Conservation (phyloP, 2,888 invertebrate species). For the Mongoloraphidia duomilia region DNA sequence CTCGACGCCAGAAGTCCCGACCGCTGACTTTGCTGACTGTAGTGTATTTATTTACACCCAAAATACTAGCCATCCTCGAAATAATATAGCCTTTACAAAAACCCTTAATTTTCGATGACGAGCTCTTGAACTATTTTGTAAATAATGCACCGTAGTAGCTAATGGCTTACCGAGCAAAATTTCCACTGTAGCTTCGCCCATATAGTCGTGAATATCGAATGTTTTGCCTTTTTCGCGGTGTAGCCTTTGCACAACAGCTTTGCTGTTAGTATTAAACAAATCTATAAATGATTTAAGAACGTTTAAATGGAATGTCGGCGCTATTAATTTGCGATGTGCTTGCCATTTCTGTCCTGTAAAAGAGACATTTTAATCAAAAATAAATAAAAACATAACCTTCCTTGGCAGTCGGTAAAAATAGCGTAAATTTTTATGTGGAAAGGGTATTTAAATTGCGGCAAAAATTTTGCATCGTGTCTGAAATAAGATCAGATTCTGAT, state of each 20-base stretch:
- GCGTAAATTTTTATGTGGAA: no score
- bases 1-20: no score
- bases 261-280: slow-evolving; percentile 33
- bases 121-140: no score
- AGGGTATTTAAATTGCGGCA: no score
- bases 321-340: slow-evolving; percentile 35
- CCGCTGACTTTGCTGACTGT: no score
- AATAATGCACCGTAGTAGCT: background rate
- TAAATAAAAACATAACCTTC: background rate
- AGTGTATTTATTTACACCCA: no score
- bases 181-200: slow-evolving; percentile 35
- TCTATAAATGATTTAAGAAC: slow-evolving; percentile 38
- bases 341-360: slow-evolving; percentile 34
- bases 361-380: background rate
- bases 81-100: no score
- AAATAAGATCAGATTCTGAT: no score
- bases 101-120: no score
- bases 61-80: no score
- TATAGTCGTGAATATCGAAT: slow-evolving; percentile 36
- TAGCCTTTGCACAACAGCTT: slow-evolving; percentile 27
- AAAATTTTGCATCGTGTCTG: no score
- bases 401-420: no score
- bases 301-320: slow-evolving; percentile 35
- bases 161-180: slow-evolving; percentile 27
- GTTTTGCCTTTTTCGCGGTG: slow-evolving; percentile 27